Evolutionary conservation across 2,888 invertebrate species (phyloP).

Genomic region (Perizoma affinitatum): DNA sequence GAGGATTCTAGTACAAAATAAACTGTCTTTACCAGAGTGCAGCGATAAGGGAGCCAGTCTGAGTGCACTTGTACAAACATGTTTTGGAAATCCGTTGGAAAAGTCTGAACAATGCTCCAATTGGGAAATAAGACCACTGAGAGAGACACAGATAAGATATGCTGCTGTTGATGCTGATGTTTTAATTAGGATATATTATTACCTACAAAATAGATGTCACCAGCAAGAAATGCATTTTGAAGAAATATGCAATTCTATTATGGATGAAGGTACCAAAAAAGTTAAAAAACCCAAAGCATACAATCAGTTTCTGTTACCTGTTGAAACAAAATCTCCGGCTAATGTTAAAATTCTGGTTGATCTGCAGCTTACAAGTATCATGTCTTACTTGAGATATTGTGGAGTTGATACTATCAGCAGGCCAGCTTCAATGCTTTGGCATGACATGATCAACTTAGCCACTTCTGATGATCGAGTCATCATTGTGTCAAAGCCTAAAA

Average conservation of each 20-base stretch:
- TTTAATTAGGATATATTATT: slow-evolving; percentile 90
- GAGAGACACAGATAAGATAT: slow-evolving; percentile 91
- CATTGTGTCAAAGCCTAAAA: slow-evolving; percentile 67
- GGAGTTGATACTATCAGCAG: slow-evolving; percentile 86
- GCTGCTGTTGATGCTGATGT: slow-evolving; percentile 96
- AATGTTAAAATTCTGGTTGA: slow-evolving; percentile 68
- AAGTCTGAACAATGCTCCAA: slow-evolving; percentile 96
- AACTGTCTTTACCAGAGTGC: slow-evolving; percentile 63
- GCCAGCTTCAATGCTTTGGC: slow-evolving; percentile 81
- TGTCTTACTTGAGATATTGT: slow-evolving; percentile 70
- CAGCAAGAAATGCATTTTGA: slow-evolving; percentile 85
- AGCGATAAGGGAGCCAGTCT: slow-evolving; percentile 85
- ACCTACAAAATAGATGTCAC: slow-evolving; percentile 77
- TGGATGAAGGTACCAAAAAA: slow-evolving; percentile 80
- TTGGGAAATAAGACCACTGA: slow-evolving; percentile 93
- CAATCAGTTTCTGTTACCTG: slow-evolving; percentile 43
- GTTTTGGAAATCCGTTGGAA: slow-evolving; percentile 90
- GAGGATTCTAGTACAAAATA: slow-evolving; percentile 67
- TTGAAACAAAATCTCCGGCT: slow-evolving; percentile 48
- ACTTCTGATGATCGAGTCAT: slow-evolving; percentile 66
- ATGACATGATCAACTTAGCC: slow-evolving; percentile 70
- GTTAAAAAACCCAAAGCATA: slow-evolving; percentile 67
- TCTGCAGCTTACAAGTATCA: slow-evolving; percentile 56
- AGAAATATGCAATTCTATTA: slow-evolving; percentile 85
- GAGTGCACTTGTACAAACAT: slow-evolving; percentile 89